Percentiles rank a stretch among this genome's conserved stretches.
Conservation (phyloP, 2,888 invertebrate genomes). For the Anagyrus pseudococci region DNA sequence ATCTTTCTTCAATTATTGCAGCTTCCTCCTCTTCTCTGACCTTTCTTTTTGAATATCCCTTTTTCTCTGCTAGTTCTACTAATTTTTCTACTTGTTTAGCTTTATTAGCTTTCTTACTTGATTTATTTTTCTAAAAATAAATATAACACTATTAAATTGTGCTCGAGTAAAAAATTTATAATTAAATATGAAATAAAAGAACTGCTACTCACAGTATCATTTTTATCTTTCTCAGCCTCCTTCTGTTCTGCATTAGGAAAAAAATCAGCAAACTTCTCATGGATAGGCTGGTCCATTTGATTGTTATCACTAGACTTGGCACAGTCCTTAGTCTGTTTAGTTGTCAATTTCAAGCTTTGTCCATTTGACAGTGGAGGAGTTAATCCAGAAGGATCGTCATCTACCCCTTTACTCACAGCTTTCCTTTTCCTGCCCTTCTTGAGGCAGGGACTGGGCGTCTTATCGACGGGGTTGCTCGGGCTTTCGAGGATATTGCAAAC, state of each 20-base stretch:
- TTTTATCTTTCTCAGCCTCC: background rate
- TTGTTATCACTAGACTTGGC: background rate
- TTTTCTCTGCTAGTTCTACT: constrained; percentile 69
- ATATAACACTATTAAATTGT: background rate
- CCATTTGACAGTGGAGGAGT: background rate
- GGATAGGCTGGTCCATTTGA: too few relatives aligned
- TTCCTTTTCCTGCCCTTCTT: background rate
- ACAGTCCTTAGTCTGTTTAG: background rate
- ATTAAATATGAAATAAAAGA: background rate
- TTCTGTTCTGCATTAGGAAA: background rate
- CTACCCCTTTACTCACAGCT: background rate
- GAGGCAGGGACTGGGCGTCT: constrained; percentile 47
- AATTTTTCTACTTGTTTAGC: constrained; percentile 46
- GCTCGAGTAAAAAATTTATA: background rate
- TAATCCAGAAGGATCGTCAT: background rate
- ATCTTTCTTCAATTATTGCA: constrained; percentile 65
- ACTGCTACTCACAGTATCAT: background rate
- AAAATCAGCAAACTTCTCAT: background rate
- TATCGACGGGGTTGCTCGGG: constrained; percentile 46
- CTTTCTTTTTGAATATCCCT: constrained; percentile 69
- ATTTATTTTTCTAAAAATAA: constrained; percentile 2
- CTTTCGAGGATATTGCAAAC: constrained; percentile 47
- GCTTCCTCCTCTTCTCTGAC: constrained; percentile 67
- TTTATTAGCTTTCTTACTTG: constrained; percentile 37
- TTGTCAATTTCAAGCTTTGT: background rate